Base-by-base conservation (phyloP, 2,888 invertebrate genomes). In the Dynastes hyllus region DNA sequence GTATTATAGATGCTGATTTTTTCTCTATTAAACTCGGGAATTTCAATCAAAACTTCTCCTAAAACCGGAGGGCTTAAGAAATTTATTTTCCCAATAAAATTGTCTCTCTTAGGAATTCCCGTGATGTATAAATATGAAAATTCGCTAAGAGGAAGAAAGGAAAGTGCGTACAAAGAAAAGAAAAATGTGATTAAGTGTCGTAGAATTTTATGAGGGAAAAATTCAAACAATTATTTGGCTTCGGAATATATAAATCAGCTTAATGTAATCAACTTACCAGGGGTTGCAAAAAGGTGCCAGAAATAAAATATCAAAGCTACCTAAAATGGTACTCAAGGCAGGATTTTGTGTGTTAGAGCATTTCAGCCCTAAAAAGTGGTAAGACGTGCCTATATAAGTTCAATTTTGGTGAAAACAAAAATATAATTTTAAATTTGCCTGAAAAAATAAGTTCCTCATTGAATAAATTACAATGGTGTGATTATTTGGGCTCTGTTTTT, bases 81-180 rank as follows among this genome's bases (percentile, higher is more conserved):
- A 63, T 63, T 63, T 63, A 63, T 63, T 13, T 63, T 27, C 13
- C 32, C 32, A 63, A 63, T 63, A 63, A 63, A 63, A 63, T 13
- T 27, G 63, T 63, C 63, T 9, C 63, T 32, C 63, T 32, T 29
- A 11, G 29, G 29, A 13, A 32, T 32, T 32, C 9, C 29, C 9
- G 27, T 13, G 13, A 63, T 32, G 11, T 63, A 11, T 63, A 63
- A 63, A 63, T n/a, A 63, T 5, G 63, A 63, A 63, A 63, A 13
- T 63, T 63, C 32, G n/a, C 32, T 29, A 13, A 32, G 4, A 11
- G 63, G 29, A 29, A 22, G 22, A 58, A 9, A 63, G 4, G 32
- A 29, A 63, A 63, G 13, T 13, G 5, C 29, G 11, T 63, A 13
- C 29, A 32, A 63, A 32, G 27, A 63, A 63, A 29, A 27, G 32